These are phyloP conservation scores for Takifugu ocellatus DNA, from an alignment of 2,797 vertebrate species.

Conservation along the genomic window DNA sequence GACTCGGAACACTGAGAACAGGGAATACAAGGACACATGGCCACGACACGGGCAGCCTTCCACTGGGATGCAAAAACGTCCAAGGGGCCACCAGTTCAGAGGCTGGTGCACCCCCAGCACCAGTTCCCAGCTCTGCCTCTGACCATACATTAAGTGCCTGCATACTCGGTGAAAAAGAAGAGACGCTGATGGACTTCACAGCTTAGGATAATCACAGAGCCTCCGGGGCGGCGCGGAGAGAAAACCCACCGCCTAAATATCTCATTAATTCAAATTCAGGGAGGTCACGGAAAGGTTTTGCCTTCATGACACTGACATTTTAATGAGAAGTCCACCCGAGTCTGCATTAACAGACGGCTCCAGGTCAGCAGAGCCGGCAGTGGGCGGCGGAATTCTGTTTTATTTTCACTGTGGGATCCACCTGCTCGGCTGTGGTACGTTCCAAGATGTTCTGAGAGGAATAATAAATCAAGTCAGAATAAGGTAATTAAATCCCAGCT, in stretches of 20 bases:
- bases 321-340: conserved; percentile 54
- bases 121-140: conserved; percentile 36
- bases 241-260: conserved; percentile 65
- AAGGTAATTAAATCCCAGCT: not conserved
- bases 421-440: conserved; percentile 8
- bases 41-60: too few relatives aligned
- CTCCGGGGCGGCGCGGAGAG: conserved; percentile 45
- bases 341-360: conserved; percentile 54
- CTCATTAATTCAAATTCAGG: conserved; percentile 69
- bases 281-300: conserved; percentile 54
- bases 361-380: conserved; percentile 31
- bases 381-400: conserved; percentile 25
- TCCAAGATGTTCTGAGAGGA: conserved; percentile 9
- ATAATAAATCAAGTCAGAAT: not conserved
- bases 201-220: conserved; percentile 64
- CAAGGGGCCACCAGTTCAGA: conserved; percentile 12
- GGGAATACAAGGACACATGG: too few relatives aligned
- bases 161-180: conserved; percentile 68
- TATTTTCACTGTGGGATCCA: conserved; percentile 15
- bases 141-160: conserved; percentile 52
- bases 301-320: conserved; percentile 55
- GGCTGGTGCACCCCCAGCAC: conserved; percentile 32
- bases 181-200: conserved; percentile 61
- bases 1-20: too few relatives aligned
- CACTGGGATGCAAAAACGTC: conserved; percentile 14